phyloP scores from a whole-genome alignment of 2,113 vertebrate genomes.

The Zootoca vivipara region DNA sequence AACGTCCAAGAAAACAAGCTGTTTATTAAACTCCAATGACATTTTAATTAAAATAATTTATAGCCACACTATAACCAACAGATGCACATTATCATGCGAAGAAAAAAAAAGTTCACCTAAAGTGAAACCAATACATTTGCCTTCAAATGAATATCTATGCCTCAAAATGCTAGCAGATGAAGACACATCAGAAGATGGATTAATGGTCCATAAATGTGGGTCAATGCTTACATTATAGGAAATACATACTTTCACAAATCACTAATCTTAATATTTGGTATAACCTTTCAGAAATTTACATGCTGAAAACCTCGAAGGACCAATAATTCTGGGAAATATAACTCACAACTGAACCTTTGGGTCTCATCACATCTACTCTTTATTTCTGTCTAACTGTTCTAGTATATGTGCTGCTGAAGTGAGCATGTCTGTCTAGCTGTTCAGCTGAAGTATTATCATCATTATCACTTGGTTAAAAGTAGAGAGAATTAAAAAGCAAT shows the following conservation, averaged over 20 bases:
- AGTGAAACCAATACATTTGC: neutral
- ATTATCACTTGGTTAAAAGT: neutral
- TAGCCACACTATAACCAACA: conserved; percentile 17
- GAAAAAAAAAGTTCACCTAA: conserved; percentile 21
- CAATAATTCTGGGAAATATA: neutral
- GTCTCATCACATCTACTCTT: neutral
- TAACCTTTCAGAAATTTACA: neutral
- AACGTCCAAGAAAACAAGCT: conserved; percentile 21
- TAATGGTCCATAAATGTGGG: conserved; percentile 27
- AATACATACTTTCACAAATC: neutral
- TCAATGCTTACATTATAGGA: neutral
- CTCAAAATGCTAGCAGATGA: neutral
- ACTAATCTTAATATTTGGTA: neutral
- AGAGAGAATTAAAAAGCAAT: neutral
- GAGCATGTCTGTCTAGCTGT: neutral
- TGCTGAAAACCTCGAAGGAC: neutral
- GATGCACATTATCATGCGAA: conserved; percentile 31
- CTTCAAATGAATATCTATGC: neutral
- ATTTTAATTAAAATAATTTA: conserved; percentile 32
- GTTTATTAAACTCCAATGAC: conserved; percentile 36
- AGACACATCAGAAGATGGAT: conserved; percentile 19
- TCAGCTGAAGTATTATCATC: neutral
- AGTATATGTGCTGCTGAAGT: neutral
- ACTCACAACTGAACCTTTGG: neutral
- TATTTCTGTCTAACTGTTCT: neutral